These are phyloP conservation scores for Rhinoderma darwinii DNA, from an alignment of 2,113 vertebrate species.

Conservation along the genomic window DNA sequence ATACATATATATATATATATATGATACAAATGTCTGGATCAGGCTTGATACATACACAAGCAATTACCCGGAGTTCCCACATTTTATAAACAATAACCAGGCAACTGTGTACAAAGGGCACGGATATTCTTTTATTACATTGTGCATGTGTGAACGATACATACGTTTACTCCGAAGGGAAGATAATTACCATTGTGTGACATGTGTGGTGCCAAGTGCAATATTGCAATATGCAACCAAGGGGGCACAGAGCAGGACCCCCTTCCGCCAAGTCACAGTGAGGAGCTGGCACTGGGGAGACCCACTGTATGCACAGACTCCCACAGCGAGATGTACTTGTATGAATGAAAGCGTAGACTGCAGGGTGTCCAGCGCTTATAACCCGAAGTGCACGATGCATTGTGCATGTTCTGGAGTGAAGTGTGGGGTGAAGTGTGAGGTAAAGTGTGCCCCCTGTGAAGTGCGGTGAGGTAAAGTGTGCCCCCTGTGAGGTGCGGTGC, in stretches of 20 bases:
- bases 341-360: constrained; percentile 27
- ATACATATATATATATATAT: background rate
- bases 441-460: background rate
- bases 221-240: background rate
- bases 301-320: background rate
- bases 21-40: background rate
- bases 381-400: background rate
- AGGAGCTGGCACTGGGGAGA: background rate
- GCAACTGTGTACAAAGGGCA: background rate
- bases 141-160: too few species aligned
- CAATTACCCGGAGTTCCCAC: background rate
- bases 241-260: background rate
- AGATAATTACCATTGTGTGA: constrained; percentile 4
- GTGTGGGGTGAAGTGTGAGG: too few species aligned
- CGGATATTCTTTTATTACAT: background rate
- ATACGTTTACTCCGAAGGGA: too few species aligned
- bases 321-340: background rate
- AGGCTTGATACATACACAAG: background rate
- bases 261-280: background rate
- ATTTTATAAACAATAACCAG: background rate
- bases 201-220: background rate
- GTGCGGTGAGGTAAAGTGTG: constrained; percentile 42
- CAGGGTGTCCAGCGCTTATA: background rate
- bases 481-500: too few species aligned
- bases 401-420: too few species aligned